Conservation (phyloP, 2,113 vertebrate genomes). For the Microcebus lehilahytsara region DNA sequence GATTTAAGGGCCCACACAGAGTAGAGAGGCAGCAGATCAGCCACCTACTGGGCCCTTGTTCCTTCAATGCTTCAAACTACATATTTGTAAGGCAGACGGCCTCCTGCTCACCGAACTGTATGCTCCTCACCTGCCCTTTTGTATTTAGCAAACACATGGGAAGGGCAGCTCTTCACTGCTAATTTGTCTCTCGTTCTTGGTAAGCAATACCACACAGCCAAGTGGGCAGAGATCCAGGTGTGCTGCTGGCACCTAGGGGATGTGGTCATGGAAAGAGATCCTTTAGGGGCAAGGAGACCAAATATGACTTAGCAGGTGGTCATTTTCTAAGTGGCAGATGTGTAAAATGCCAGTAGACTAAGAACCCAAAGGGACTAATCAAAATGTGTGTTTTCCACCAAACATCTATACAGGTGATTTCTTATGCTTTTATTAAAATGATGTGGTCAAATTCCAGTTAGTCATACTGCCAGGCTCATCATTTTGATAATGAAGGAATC, state of each 20-base stretch:
- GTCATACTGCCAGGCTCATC: background rate
- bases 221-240: constrained; percentile 32
- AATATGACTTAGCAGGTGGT: background rate
- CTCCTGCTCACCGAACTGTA: constrained; percentile 70
- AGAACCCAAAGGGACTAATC: background rate
- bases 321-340: constrained; percentile 19
- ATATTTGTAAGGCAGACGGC: constrained; percentile 75
- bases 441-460: constrained; percentile 32
- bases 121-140: constrained; percentile 68
- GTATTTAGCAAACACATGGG: constrained; percentile 73
- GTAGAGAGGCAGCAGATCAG: constrained; percentile 80
- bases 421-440: background rate
- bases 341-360: background rate
- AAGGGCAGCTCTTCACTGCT: constrained; percentile 46
- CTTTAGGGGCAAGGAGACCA: background rate
- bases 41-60: constrained; percentile 78
- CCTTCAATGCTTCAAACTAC: constrained; percentile 75
- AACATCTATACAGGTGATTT: background rate
- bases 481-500: constrained; percentile 12
- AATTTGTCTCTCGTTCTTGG: constrained; percentile 17
- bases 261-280: background rate
- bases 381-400: background rate
- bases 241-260: background rate
- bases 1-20: constrained; percentile 78
- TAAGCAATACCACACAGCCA: constrained; percentile 38